Evolutionary conservation across 2,888 invertebrate species (phyloP).

Genomic region (Nasonia oneida): DNA sequence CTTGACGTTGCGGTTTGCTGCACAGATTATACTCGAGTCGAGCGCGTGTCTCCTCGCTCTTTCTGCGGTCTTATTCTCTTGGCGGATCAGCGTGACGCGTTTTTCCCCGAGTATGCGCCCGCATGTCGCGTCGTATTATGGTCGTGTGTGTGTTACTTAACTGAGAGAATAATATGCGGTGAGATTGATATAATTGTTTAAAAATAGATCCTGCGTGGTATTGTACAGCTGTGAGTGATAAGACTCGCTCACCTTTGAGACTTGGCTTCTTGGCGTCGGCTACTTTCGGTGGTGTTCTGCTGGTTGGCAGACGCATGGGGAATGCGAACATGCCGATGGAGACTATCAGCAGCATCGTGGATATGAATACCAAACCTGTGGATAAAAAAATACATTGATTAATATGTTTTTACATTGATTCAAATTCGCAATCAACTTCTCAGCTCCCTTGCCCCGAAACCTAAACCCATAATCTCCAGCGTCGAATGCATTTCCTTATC

Average conservation of each 20-base stretch:
- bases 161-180: not conserved
- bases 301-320: slow-evolving; percentile 87
- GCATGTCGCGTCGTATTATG: not conserved
- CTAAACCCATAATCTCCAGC: not conserved
- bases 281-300: slow-evolving; percentile 71
- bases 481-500: slow-evolving; percentile 10
- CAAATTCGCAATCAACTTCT: too few species aligned
- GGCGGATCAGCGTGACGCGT: not conserved
- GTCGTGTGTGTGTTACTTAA: not conserved
- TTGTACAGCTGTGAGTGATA: not conserved
- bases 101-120: not conserved
- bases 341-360: slow-evolving; percentile 89
- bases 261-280: slow-evolving; percentile 81
- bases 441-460: too few species aligned
- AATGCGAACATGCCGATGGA: slow-evolving; percentile 95
- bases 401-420: not conserved
- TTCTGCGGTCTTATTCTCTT: not conserved
- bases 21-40: slow-evolving; percentile 33
- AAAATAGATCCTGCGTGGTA: not conserved
- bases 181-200: not conserved
- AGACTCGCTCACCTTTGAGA: slow-evolving; percentile 81
- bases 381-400: slow-evolving; percentile 50
- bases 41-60: slow-evolving; percentile 3
- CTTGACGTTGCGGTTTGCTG: slow-evolving; percentile 59
- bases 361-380: slow-evolving; percentile 91